Percentiles rank a stretch among this genome's conserved stretches.
phyloP scores from a whole-genome alignment of 2,113 vertebrate genomes.

The Ondatra zibethicus region DNA sequence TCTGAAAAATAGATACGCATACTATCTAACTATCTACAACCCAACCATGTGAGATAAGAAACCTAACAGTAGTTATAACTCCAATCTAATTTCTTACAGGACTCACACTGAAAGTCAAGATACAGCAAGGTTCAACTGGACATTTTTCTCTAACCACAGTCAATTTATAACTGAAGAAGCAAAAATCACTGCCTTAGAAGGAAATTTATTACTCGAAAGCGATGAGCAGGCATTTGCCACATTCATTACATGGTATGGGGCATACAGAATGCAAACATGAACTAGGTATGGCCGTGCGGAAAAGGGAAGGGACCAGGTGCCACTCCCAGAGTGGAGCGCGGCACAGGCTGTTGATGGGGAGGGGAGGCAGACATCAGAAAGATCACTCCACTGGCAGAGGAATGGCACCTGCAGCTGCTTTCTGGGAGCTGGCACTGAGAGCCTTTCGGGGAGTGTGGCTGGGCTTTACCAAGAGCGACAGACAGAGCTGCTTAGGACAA shows the following conservation, averaged over 20 bases:
- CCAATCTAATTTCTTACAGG: neutral
- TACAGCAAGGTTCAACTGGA: neutral
- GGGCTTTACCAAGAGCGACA: neutral
- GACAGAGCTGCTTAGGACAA: neutral
- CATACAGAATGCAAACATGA: neutral
- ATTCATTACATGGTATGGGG: fast-evolving
- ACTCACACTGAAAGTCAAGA: neutral
- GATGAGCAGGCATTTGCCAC: neutral
- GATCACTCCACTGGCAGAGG: neutral
- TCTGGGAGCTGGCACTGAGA: neutral
- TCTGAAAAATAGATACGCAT: neutral
- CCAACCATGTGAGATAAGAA: neutral
- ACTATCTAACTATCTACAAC: conserved; percentile 42
- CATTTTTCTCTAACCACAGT: neutral
- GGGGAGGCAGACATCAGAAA: neutral
- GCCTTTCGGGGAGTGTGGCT: neutral
- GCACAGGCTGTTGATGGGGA: neutral
- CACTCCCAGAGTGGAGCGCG: fast-evolving
- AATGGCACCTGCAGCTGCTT: neutral
- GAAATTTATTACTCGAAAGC: neutral
- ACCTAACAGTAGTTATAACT: conserved; percentile 41
- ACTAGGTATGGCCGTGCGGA: fast-evolving
- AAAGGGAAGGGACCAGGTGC: neutral
- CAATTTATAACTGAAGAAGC: conserved; percentile 34
- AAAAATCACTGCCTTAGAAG: conserved; percentile 32